Conservation (phyloP, 2,113 vertebrate species). For the Peucedramus taeniatus region DNA sequence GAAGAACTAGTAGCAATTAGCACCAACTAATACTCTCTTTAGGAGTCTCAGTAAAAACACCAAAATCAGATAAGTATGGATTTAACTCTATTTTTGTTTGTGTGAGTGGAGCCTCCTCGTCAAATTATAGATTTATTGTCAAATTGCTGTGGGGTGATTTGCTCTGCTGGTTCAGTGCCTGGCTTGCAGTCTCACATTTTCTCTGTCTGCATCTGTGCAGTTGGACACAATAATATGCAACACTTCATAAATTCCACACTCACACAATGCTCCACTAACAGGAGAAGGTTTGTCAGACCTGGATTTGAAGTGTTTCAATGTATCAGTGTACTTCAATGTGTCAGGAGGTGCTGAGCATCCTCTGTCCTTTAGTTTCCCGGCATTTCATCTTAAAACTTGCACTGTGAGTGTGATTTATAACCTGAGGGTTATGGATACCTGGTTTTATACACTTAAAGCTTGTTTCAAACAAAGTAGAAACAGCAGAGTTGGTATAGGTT, state of each 20-base stretch:
- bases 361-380: not conserved
- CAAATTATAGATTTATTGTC: not conserved
- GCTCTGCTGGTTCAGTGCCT: accelerated
- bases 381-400: not conserved
- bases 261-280: not conserved
- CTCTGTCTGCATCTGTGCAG: not conserved
- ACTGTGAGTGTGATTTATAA: not conserved
- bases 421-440: not conserved
- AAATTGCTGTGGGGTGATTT: not conserved
- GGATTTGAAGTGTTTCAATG: not conserved
- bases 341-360: not conserved
- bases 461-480: not conserved
- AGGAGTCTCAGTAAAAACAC: not conserved
- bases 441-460: not conserved
- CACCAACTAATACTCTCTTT: not conserved
- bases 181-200: accelerated
- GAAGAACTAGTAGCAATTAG: not conserved
- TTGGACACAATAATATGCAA: not conserved
- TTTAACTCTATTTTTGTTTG: not conserved
- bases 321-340: not conserved
- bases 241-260: not conserved
- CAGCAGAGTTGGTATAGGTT: not conserved
- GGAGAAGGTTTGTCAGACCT: not conserved
- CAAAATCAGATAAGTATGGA: not conserved
- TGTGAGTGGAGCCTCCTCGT: not conserved